These are phyloP conservation scores for Sinocyclocheilus rhinocerous DNA, from an alignment of 2,113 vertebrate genomes.

Conservation along the genomic window DNA sequence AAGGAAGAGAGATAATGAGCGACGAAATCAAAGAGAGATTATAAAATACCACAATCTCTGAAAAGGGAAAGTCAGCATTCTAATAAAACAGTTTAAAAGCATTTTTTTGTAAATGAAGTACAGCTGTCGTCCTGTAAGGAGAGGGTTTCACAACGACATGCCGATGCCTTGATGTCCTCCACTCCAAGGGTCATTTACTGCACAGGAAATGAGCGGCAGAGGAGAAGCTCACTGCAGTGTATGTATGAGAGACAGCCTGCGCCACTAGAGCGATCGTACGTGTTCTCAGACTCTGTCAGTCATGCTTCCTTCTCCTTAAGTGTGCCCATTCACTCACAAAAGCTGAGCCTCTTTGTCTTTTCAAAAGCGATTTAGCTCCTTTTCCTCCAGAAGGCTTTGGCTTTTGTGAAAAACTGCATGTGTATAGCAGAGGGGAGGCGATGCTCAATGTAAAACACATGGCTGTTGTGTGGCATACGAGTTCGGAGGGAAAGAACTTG, in stretches of 20 bases:
- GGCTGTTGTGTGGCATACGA: constrained; percentile 40
- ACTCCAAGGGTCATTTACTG: constrained; percentile 54
- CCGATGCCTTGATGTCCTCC: constrained; percentile 54
- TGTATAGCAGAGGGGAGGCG: constrained; percentile 44
- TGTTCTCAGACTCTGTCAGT: constrained; percentile 43
- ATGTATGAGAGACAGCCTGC: constrained; percentile 35
- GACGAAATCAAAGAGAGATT: constrained; percentile 26
- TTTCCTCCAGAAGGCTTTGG: constrained; percentile 38
- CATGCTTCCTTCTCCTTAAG: constrained; percentile 45
- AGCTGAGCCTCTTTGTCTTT: constrained; percentile 37
- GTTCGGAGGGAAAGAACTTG: constrained; percentile 37
- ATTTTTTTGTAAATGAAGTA: constrained; percentile 53
- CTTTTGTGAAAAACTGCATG: constrained; percentile 46
- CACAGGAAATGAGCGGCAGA: constrained; percentile 56
- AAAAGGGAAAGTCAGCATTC: constrained; percentile 41
- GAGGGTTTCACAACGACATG: constrained; percentile 56
- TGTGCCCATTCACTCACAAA: constrained; percentile 47
- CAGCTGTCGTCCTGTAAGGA: constrained; percentile 51
- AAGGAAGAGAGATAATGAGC: constrained; percentile 10
- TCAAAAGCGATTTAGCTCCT: constrained; percentile 19
- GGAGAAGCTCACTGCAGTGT: constrained; percentile 38
- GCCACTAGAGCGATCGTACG: constrained; percentile 26
- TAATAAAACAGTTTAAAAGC: constrained; percentile 50
- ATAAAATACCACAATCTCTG: constrained; percentile 29
- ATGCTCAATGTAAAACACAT: constrained; percentile 48